These are phyloP conservation scores for Cynocephalus volans DNA, from an alignment of 2,113 vertebrate genomes.

Conservation along the genomic window DNA sequence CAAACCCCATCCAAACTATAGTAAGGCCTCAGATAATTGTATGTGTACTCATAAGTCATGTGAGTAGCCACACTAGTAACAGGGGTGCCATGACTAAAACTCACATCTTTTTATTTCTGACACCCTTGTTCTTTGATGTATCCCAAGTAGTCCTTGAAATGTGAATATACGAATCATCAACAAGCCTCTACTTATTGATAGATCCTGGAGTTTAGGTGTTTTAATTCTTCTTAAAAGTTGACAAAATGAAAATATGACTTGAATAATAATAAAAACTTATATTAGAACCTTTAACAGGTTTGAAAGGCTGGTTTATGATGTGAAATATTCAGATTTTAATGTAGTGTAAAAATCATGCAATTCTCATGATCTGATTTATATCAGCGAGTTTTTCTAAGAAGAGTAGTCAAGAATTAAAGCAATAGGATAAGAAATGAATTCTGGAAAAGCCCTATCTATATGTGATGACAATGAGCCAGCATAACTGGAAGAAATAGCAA, in stretches of 20 bases:
- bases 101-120: background rate
- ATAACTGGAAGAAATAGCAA: background rate
- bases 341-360: background rate
- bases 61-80: background rate
- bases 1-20: too few species aligned
- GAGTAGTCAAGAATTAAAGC: background rate
- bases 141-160: background rate
- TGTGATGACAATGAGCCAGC: background rate
- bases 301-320: background rate
- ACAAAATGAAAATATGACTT: background rate
- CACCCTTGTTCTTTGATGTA: background rate
- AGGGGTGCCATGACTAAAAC: background rate
- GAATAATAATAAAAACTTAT: background rate
- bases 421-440: background rate
- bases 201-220: background rate
- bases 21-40: background rate
- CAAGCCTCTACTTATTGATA: background rate
- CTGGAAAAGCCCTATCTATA: background rate
- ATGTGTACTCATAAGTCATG: background rate
- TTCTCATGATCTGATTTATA: background rate
- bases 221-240: background rate
- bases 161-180: background rate
- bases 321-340: conserved; percentile 1
- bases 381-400: background rate
- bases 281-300: background rate